Conservation (phyloP, 2,797 vertebrate genomes). For the Phataginus tricuspis region DNA sequence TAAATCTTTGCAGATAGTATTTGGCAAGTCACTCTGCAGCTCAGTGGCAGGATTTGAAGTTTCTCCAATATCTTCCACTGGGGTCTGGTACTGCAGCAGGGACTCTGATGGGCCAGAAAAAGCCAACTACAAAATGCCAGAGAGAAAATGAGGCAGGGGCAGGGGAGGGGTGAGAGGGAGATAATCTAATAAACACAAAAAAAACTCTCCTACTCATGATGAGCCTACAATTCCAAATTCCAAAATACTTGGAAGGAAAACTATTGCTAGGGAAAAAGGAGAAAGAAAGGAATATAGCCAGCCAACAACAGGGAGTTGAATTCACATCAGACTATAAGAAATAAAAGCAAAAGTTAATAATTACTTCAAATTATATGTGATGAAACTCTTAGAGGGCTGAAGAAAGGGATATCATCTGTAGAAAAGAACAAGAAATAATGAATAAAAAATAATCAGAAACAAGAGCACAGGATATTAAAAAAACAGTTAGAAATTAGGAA, state of each 20-base stretch:
- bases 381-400: neutral
- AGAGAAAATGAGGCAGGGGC: neutral
- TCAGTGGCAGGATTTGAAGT: neutral
- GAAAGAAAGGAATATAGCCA: neutral
- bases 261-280: neutral
- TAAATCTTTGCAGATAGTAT: neutral
- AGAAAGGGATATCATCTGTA: neutral
- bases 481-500: slow-evolving; percentile 19
- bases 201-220: neutral
- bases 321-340: slow-evolving; percentile 1
- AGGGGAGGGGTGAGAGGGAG: neutral
- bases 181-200: neutral
- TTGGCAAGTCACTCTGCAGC: neutral
- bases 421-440: neutral
- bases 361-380: neutral
- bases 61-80: neutral
- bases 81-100: neutral
- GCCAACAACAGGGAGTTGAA: neutral
- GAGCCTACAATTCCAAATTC: neutral
- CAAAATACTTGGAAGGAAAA: neutral
- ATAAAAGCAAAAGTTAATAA: neutral
- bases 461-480: neutral
- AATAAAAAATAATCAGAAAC: neutral
- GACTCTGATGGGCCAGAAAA: neutral
- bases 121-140: neutral